Conservation (phyloP, 1,140 invertebrate species). For the Drosophila athabasca region DNA sequence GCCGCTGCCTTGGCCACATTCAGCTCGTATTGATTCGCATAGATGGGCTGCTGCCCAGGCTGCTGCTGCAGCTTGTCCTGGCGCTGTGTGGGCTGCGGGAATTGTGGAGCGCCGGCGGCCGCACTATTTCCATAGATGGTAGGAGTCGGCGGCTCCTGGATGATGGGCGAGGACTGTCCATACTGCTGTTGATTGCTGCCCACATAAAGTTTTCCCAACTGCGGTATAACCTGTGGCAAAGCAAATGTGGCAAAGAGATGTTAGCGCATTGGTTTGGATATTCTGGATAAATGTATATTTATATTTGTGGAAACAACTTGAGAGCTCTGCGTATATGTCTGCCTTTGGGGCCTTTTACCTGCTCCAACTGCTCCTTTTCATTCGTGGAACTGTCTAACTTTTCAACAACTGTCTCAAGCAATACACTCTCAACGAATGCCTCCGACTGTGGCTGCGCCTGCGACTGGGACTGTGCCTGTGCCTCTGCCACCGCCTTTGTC, state of each 20-base stretch:
- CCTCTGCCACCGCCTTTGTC: constrained; percentile 41
- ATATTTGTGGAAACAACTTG: constrained; percentile 34
- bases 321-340: constrained; percentile 47
- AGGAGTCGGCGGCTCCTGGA: constrained; percentile 81
- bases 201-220: constrained; percentile 77
- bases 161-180: constrained; percentile 74
- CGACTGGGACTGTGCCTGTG: neutral
- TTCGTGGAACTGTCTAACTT: constrained; percentile 29
- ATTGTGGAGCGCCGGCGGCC: constrained; percentile 54
- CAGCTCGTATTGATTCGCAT: constrained; percentile 81
- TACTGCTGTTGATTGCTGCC: constrained; percentile 59
- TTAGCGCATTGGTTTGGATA: neutral
- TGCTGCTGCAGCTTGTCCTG: constrained; percentile 61
- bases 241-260: neutral
- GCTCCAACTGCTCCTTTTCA: constrained; percentile 25
- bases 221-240: constrained; percentile 69
- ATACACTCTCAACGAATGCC: constrained; percentile 57
- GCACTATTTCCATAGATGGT: constrained; percentile 64
- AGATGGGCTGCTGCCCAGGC: constrained; percentile 73
- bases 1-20: constrained; percentile 69
- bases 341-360: constrained; percentile 17
- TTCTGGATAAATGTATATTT: neutral
- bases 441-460: neutral
- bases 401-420: constrained; percentile 59
- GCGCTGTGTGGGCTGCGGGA: constrained; percentile 73